Base-by-base conservation (phyloP, 2,797 vertebrate genomes). In the Pseudotriccus pelzelni region DNA sequence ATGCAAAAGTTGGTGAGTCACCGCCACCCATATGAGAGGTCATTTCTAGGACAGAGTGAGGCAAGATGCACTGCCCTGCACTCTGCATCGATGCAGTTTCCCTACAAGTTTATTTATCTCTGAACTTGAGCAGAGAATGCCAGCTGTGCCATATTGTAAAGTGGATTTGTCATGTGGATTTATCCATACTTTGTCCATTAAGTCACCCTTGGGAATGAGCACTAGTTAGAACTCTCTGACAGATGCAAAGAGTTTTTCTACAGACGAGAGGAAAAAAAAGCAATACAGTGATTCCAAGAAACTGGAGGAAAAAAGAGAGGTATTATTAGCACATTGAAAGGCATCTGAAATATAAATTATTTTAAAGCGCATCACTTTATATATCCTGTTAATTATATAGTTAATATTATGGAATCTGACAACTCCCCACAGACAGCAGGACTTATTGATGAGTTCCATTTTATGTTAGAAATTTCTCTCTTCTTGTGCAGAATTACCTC, bases 181-280 rank as follows among this genome's bases (percentile, higher is more conserved):
- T 97, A 97, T 96, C 96, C 92, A 74, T 94, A 93, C 85, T 93
- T 90, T 88, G 96, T 97, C 97, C 97, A 97, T 97, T 97, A 97
- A 96, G 94, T 87, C 89, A 96, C 97, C 94, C 95, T 92, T 96
- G 96, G 97, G 96, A 97, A 96, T 2, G 15, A 97, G 87, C 84
- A 79, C 91, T 94, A 86, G 96, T 97, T 91, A 94, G 89, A 96
- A 83, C 44, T 89, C 90, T 92, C 85, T 92, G 94, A 91, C 93
- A 95, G 49, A 95, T 80, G 81, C 25, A 10, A 90, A 95, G 63
- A 77, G 39, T 55, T 97, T 96, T 94, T 73, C 87, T 77, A 95
- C 43, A 88, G 88, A 86, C 9, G 12, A 46, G 23, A 39, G 27
- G 2, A 18, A 39, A 43, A 21, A 52, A 49, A 84, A 62, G 56